These are phyloP conservation scores for Sinosuthora webbiana DNA, from an alignment of 2,113 vertebrate species.

Conservation along the genomic window DNA sequence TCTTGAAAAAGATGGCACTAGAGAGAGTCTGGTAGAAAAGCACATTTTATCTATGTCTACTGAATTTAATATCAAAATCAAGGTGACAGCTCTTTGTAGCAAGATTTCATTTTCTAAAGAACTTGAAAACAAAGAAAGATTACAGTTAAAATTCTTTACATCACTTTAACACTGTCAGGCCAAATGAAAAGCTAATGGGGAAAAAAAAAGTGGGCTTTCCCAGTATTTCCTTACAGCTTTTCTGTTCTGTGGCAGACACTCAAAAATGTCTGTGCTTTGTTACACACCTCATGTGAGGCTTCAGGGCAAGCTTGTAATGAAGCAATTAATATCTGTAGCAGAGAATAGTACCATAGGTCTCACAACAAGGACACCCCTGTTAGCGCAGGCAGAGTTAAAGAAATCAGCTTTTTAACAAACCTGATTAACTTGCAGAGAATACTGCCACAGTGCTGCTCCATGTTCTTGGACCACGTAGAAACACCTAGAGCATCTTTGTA, in stretches of 20 bases:
- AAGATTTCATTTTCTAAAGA: neutral
- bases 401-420: neutral
- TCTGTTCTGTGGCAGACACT: neutral
- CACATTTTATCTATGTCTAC: neutral
- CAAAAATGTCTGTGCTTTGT: neutral
- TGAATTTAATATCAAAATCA: neutral
- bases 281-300: neutral
- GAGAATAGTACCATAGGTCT: neutral
- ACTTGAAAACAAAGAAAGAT: neutral
- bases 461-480: neutral
- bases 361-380: neutral
- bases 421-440: neutral
- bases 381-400: neutral
- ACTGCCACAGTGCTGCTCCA: neutral
- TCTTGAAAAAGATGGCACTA: neutral
- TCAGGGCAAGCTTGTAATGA: neutral
- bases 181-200: neutral
- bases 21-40: neutral
- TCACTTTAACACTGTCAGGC: neutral
- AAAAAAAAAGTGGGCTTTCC: neutral
- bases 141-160: neutral
- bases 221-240: neutral
- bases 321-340: neutral
- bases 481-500: neutral
- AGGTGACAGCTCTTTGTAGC: neutral